Percentiles rank a stretch among this genome's conserved stretches.
phyloP scores from a whole-genome alignment of 1,140 invertebrate genomes.

The Atta colombica region DNA sequence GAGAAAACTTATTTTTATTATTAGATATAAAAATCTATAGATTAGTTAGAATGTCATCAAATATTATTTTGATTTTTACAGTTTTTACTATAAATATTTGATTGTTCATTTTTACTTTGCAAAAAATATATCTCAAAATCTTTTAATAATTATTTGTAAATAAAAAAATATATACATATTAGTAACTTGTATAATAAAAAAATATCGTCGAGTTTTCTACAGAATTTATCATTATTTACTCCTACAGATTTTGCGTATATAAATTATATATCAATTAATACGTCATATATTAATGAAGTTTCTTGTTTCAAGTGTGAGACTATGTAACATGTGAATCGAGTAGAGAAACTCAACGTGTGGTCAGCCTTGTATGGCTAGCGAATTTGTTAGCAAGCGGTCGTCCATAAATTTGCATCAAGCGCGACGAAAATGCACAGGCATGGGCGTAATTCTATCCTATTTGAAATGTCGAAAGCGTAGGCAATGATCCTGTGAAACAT shows the following conservation, averaged over 20 bases:
- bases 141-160: neutral
- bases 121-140: neutral
- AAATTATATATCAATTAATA: conserved; percentile 31
- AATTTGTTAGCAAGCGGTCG: conserved; percentile 53
- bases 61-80: neutral
- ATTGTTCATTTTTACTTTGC: neutral
- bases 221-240: neutral
- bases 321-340: neutral
- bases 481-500: conserved; percentile 21
- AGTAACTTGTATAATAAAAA: neutral
- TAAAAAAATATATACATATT: neutral
- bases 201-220: neutral
- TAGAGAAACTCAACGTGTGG: conserved; percentile 33
- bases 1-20: too few relatives aligned
- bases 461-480: neutral
- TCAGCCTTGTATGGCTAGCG: conserved; percentile 3
- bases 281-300: neutral
- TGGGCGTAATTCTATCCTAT: conserved; percentile 3
- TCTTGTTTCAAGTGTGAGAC: conserved; percentile 5
- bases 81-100: neutral
- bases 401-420: conserved; percentile 45
- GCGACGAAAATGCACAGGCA: neutral
- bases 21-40: neutral
- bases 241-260: neutral
- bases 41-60: neutral